Evolutionary conservation across 2,888 invertebrate species (phyloP).

Genomic region (Cetonia aurata): DNA sequence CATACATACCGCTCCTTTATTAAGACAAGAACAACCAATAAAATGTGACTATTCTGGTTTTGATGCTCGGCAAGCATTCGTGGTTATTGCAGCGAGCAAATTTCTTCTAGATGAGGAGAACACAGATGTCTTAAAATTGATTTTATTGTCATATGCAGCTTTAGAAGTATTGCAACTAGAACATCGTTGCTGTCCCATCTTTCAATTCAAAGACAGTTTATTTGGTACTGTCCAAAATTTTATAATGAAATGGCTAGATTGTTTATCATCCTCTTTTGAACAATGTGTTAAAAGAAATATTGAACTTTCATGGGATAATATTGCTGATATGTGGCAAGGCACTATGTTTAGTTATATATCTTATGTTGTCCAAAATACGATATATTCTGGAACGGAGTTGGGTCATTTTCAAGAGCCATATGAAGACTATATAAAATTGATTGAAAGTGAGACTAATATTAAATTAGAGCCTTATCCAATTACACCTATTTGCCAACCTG

Average conservation of each 20-base stretch:
- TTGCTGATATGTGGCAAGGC: conserved; percentile 45
- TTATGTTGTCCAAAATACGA: conserved; percentile 12
- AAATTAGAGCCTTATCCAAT: conserved; percentile 40
- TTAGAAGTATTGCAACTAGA: conserved; percentile 30
- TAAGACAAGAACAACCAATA: neutral
- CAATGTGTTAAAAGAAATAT: conserved; percentile 1
- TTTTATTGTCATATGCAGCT: conserved; percentile 40
- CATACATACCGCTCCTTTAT: neutral
- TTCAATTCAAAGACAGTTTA: conserved; percentile 12
- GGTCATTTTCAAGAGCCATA: conserved; percentile 38
- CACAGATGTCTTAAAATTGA: conserved; percentile 24
- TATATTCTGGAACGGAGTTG: conserved; percentile 26
- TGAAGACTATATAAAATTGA: conserved; percentile 28
- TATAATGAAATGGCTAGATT: conserved; percentile 33
- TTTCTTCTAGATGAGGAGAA: conserved; percentile 14
- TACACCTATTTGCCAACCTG: conserved; percentile 2
- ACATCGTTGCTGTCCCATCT: conserved; percentile 36
- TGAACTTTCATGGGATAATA: conserved; percentile 28
- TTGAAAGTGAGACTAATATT: neutral
- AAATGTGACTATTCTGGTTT: conserved; percentile 6
- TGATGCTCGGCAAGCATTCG: conserved; percentile 25
- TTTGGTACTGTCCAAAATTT: conserved; percentile 1
- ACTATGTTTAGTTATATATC: conserved; percentile 40
- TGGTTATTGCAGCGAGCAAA: conserved; percentile 25
- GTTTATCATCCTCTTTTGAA: conserved; percentile 9